Evolutionary conservation across 2,797 vertebrate species (phyloP).

Genomic region (Schizopygopsis malacanthus): DNA sequence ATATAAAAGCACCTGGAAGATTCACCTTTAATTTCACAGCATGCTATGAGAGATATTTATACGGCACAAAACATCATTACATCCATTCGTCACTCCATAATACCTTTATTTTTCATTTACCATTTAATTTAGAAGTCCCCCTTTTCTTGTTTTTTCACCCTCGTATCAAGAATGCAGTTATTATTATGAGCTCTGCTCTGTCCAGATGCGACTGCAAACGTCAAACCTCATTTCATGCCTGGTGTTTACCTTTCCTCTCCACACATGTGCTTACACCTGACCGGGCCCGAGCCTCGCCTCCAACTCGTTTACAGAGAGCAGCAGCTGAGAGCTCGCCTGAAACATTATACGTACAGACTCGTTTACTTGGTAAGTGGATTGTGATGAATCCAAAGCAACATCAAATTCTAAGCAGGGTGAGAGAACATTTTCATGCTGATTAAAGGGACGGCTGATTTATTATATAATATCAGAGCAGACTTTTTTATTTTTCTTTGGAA

Average conservation of each 20-base stretch:
- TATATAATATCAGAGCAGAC: neutral
- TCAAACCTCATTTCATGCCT: conserved; percentile 60
- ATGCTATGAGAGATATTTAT: conserved; percentile 57
- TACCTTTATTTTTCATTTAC: neutral
- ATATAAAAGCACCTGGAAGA: conserved; percentile 50
- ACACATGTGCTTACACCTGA: neutral
- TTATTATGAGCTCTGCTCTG: conserved; percentile 26
- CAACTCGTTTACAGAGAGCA: neutral
- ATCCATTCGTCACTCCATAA: conserved; percentile 3
- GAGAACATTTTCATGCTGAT: too few relatives aligned
- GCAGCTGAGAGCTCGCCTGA: neutral
- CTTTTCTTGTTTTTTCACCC: neutral
- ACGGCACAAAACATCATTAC: conserved; percentile 7
- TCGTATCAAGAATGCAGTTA: conserved; percentile 44
- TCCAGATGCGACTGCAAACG: conserved; percentile 36
- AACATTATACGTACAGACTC: too few relatives aligned
- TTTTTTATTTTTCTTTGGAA: neutral
- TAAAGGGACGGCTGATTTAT: neutral
- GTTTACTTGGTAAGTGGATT: neutral
- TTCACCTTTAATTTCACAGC: conserved; percentile 70
- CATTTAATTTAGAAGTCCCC: conserved; percentile 1
- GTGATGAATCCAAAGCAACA: neutral
- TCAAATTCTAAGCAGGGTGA: neutral
- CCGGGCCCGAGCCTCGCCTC: neutral
- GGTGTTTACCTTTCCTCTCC: conserved; percentile 42